These are phyloP conservation scores for Centruroides vittatus DNA, from an alignment of 1,140 invertebrate genomes.

Conservation along the genomic window DNA sequence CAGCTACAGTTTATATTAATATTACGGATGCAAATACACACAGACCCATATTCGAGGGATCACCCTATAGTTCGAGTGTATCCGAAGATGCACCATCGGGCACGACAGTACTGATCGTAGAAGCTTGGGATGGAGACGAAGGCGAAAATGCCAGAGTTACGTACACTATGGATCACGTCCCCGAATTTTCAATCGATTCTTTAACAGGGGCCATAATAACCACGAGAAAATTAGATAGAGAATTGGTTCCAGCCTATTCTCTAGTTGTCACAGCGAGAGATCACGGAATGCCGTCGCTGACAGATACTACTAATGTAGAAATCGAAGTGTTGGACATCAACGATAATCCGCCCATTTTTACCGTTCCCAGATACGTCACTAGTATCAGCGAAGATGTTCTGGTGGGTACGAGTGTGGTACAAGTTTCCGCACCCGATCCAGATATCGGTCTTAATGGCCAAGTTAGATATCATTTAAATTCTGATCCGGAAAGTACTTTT, in stretches of 20 bases:
- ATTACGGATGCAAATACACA: conserved; percentile 90
- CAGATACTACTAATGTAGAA: conserved; percentile 84
- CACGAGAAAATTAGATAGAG: conserved; percentile 58
- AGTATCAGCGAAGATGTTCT: conserved; percentile 77
- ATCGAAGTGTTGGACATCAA: conserved; percentile 85
- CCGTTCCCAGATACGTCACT: conserved; percentile 41
- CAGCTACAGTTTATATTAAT: conserved; percentile 78
- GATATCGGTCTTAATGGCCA: conserved; percentile 80
- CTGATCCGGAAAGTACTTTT: conserved; percentile 53
- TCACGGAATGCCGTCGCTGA: conserved; percentile 72
- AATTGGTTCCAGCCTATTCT: conserved; percentile 59
- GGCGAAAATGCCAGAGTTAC: conserved; percentile 73
- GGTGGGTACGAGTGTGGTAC: conserved; percentile 63
- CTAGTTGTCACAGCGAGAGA: conserved; percentile 81
- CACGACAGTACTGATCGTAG: conserved; percentile 76
- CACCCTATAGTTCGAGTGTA: conserved; percentile 73
- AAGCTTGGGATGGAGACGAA: conserved; percentile 81
- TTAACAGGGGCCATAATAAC: conserved; percentile 73
- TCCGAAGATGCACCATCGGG: conserved; percentile 83
- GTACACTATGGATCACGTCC: conserved; percentile 36
- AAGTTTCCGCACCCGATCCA: conserved; percentile 71
- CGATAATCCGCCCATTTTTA: conserved; percentile 78
- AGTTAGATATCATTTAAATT: conserved; percentile 60
- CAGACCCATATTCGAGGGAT: conserved; percentile 80
- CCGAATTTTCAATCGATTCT: conserved; percentile 74